Percentiles rank a stretch among this genome's conserved stretches.
Evolutionary conservation across 2,888 invertebrate genomes (phyloP).

Genomic region (Melanchra persicariae): DNA sequence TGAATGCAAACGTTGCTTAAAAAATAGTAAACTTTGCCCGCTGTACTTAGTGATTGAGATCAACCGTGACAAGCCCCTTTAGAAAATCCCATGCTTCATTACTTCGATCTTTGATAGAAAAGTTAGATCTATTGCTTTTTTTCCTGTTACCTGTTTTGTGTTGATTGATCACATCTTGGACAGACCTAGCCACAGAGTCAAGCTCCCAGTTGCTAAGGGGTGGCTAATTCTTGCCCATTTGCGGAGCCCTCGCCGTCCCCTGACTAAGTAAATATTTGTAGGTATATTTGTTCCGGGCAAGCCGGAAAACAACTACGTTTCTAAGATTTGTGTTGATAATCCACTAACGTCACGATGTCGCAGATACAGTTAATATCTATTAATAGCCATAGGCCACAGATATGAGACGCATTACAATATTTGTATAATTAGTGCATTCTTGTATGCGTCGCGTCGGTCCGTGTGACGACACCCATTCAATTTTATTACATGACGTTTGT

Average conservation of each 20-base stretch:
- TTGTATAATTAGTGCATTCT: conserved; percentile 12
- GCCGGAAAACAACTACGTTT: not conserved
- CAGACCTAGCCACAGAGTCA: too few species aligned
- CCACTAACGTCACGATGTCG: conserved; percentile 4
- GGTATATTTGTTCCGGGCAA: conserved; percentile 6
- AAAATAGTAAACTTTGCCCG: too few species aligned
- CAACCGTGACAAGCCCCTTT: too few species aligned
- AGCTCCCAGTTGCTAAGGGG: too few species aligned
- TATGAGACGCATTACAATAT: conserved; percentile 4
- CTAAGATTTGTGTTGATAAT: conserved; percentile 17
- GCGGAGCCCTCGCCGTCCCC: not conserved
- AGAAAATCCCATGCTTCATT: too few species aligned
- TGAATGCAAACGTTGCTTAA: too few species aligned
- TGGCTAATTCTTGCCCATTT: too few species aligned
- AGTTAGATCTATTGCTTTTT: too few species aligned
- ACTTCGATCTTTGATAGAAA: too few species aligned
- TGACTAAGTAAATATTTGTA: conserved; percentile 2
- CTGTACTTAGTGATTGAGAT: too few species aligned
- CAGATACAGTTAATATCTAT: conserved; percentile 1
- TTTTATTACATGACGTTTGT: conserved; percentile 25
- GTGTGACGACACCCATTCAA: conserved; percentile 16
- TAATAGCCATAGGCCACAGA: not conserved
- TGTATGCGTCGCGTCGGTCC: not conserved
- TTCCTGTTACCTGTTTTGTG: too few species aligned
- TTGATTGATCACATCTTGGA: too few species aligned